These are phyloP conservation scores for Fregetta grallaria DNA, from an alignment of 2,113 vertebrate genomes.

Conservation along the genomic window DNA sequence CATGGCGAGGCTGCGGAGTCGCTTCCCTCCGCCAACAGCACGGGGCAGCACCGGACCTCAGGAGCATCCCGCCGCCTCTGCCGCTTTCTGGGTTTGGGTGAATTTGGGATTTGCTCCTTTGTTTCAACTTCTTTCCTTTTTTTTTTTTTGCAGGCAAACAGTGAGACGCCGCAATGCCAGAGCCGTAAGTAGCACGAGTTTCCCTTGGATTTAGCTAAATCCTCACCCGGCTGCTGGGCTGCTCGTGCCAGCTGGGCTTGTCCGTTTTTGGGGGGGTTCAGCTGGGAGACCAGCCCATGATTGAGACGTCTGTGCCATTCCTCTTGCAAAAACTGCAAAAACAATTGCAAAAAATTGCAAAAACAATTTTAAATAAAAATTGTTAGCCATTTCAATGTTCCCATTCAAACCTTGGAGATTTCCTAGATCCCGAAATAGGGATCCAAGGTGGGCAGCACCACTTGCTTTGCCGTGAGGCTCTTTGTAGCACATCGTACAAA, in stretches of 20 bases:
- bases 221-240: fast-evolving
- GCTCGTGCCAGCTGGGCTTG: fast-evolving
- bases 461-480: fast-evolving
- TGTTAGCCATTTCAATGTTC: neutral
- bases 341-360: too few species aligned
- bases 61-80: fast-evolving
- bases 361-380: neutral
- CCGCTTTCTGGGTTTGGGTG: fast-evolving
- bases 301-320: neutral
- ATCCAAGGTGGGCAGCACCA: neutral
- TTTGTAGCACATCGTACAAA: fast-evolving
- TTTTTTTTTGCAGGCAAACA: neutral
- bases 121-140: neutral
- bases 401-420: neutral
- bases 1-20: neutral
- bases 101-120: fast-evolving
- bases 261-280: fast-evolving
- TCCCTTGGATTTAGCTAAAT: neutral
- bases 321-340: neutral
- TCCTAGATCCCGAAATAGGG: neutral
- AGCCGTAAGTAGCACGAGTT: conserved; percentile 67
- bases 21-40: neutral
- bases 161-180: conserved; percentile 49
- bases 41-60: conserved; percentile 18
- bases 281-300: neutral